Evolutionary conservation across 2,888 invertebrate genomes (phyloP), one percentile per base, ranked within the genome.

Genomic region (Acronicta aceris): DNA sequence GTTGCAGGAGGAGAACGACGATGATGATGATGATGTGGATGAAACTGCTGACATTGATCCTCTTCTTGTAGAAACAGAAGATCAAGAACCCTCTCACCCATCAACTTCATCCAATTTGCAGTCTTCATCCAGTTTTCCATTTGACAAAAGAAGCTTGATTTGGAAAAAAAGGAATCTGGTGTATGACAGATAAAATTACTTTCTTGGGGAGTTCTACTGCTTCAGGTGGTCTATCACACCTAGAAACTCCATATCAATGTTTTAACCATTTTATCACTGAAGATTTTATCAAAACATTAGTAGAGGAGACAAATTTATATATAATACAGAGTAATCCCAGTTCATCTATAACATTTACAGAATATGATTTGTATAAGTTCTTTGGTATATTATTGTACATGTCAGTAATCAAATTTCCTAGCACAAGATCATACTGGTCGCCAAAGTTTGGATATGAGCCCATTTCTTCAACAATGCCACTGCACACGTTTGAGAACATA

Each of bases 131-230:
- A 52, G 47, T 64, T 64, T 70, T 82, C 2, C 59, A 74, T 83
- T 82, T 79, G 78, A 81, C 70, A 83, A 83, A 83, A 82, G 79
- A 81, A 82, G 55, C 48, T 74, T 77, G 76, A 81, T 83, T 66
- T 80, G 79, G 81, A 81, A 81, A 78, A 81, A 79, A 76, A 52
- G 78, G 61, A 76, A 76, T 76, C 71, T 83, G 57, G 76, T 78
- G 73, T 80, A 68, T 75, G 78, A 81, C 67, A 78, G 54, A 79
- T 76, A 81, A 81, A 73, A 82, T 77, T 74, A 81, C 77, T 79
- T 82, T 56, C 43, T 47, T 46, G 46, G 56, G 46, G 33, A 55
- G 46, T 38, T 36, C 52, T 51, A 2, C 47, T 46, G 48, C 21
- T 54, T 5, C 77, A 74, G 74, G 30, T 76, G 71, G 3, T 49